phyloP scores from a whole-genome alignment of 1,140 invertebrate genomes.

The Euura saliciscinereae region DNA sequence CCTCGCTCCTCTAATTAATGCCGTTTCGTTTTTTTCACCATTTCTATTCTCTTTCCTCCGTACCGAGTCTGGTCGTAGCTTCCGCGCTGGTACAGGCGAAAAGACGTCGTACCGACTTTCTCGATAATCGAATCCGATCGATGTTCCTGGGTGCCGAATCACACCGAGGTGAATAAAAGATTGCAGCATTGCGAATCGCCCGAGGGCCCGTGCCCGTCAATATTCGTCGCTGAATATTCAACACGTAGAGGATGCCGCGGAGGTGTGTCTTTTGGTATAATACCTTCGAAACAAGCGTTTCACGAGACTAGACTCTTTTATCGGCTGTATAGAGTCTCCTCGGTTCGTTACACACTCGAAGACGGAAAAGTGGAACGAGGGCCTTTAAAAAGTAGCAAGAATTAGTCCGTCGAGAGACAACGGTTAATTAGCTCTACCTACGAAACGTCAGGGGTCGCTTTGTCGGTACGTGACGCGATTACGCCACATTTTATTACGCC shows the following conservation, averaged over 20 bases:
- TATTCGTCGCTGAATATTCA: conserved; percentile 1
- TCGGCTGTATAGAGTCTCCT: not conserved
- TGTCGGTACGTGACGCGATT: too few species aligned
- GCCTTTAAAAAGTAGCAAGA: not conserved
- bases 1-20: conserved; percentile 34
- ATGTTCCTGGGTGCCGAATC: too few species aligned
- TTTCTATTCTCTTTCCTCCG: not conserved
- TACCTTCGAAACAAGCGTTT: not conserved
- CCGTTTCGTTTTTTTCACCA: not conserved
- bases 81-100: too few species aligned
- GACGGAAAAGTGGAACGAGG: not conserved
- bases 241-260: not conserved
- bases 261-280: not conserved
- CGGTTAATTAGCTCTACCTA: not conserved
- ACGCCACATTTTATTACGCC: too few species aligned
- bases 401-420: not conserved
- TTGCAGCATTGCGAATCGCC: too few species aligned
- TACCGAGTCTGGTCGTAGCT: too few species aligned
- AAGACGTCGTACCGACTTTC: too few species aligned
- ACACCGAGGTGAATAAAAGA: too few species aligned
- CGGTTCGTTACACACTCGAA: too few species aligned
- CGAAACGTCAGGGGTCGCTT: too few species aligned
- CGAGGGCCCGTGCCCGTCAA: not conserved
- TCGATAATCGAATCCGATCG: too few species aligned
- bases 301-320: not conserved